A percentile compares a stretch with the other conserved stretches of the same genome.
Conservation (phyloP, 2,888 invertebrate genomes). For the Brachypterus glaber region DNA sequence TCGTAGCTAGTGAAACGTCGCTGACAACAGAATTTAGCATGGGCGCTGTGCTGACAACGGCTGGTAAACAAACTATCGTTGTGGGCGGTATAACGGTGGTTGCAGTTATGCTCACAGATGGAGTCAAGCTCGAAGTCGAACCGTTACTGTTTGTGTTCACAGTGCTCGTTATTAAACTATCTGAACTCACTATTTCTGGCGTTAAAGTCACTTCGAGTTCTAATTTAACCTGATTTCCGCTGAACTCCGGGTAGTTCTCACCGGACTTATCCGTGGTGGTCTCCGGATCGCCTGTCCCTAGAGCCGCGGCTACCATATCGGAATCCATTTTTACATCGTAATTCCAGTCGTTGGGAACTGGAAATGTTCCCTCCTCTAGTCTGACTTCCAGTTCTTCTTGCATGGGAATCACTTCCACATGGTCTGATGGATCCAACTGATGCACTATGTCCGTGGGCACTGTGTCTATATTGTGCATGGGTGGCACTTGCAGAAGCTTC, state of each 20-base stretch:
- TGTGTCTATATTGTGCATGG: conserved; percentile 37
- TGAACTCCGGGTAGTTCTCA: conserved; percentile 19
- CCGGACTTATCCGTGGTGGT: background rate
- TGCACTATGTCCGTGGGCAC: conserved; percentile 19
- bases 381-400: conserved; percentile 52
- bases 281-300: conserved; percentile 28
- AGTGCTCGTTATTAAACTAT: conserved; percentile 46
- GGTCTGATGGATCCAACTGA: conserved; percentile 28
- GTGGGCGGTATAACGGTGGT: conserved; percentile 45
- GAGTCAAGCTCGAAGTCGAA: conserved; percentile 30
- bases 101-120: conserved; percentile 33
- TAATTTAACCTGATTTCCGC: conserved; percentile 43
- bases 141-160: conserved; percentile 34
- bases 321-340: conserved; percentile 41
- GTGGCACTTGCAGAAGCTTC: conserved; percentile 40
- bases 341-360: conserved; percentile 41
- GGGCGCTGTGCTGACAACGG: conserved; percentile 35
- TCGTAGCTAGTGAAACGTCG: conserved; percentile 24
- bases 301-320: conserved; percentile 45
- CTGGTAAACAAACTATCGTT: conserved; percentile 44
- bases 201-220: conserved; percentile 53
- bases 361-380: conserved; percentile 43
- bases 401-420: conserved; percentile 44
- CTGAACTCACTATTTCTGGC: conserved; percentile 48
- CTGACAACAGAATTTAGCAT: conserved; percentile 30